Percentiles rank a stretch among this genome's conserved stretches.
Evolutionary conservation across 2,797 vertebrate genomes (phyloP).

Genomic region (Chaetodon trifasciatus): DNA sequence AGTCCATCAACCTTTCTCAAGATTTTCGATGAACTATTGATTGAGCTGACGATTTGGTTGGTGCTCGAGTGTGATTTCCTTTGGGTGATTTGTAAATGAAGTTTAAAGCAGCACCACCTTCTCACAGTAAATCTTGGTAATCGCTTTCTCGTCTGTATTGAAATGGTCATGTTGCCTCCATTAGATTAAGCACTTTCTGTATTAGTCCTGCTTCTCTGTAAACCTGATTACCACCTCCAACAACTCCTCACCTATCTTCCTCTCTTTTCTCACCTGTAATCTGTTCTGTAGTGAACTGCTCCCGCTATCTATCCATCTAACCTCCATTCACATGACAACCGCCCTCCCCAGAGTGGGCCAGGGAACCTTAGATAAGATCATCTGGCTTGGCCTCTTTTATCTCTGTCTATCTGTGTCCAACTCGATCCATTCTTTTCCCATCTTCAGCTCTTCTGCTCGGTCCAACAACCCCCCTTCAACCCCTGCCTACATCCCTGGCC

Average conservation of each 20-base stretch:
- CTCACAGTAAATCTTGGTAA: conserved; percentile 54
- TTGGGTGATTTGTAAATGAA: conserved; percentile 56
- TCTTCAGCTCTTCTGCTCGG: conserved; percentile 37
- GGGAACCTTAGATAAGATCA: conserved; percentile 60
- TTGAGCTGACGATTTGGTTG: conserved; percentile 27
- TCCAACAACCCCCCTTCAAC: conserved; percentile 27
- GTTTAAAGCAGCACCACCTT: conserved; percentile 30
- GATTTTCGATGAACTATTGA: conserved; percentile 28
- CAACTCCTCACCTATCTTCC: conserved; percentile 43
- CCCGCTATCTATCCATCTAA: conserved; percentile 60
- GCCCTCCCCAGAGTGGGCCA: conserved; percentile 60
- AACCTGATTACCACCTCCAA: conserved; percentile 49
- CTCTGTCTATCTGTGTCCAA: conserved; percentile 55
- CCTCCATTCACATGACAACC: conserved; percentile 51
- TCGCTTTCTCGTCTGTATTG: conserved; percentile 48
- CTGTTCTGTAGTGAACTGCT: conserved; percentile 47
- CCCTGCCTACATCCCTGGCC: conserved; percentile 55
- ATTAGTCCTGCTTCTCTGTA: conserved; percentile 38
- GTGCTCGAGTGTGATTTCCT: conserved; percentile 57
- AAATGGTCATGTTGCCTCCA: conserved; percentile 36
- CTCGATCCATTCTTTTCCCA: conserved; percentile 56
- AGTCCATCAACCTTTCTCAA: conserved; percentile 16
- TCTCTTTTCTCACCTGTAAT: conserved; percentile 39
- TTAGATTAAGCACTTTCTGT: conserved; percentile 26
- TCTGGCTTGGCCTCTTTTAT: conserved; percentile 56